Evolutionary conservation across 2,113 vertebrate species (phyloP).

Genomic region (Cyanoramphus novaezelandiae): DNA sequence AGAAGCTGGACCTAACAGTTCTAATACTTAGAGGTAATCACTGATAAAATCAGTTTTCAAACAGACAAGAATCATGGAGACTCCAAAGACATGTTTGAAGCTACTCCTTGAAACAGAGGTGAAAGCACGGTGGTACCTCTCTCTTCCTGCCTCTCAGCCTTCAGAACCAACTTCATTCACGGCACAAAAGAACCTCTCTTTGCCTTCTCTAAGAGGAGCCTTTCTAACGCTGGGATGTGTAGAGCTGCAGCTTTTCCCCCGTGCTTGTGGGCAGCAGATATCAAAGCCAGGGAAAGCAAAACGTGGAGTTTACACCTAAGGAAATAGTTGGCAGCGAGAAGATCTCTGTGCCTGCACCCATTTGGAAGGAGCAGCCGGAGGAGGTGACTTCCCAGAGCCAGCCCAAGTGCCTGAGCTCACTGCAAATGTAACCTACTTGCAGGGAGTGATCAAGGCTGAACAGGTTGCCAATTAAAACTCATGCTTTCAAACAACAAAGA

Average conservation of each 20-base stretch:
- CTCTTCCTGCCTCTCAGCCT: background rate
- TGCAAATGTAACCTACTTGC: background rate
- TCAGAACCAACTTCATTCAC: background rate
- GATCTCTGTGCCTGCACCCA: background rate
- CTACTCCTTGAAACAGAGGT: background rate
- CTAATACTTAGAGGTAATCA: background rate
- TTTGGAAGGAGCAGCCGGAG: background rate
- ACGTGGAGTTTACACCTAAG: background rate
- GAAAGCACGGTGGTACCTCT: background rate
- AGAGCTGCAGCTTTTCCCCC: background rate
- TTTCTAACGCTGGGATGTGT: background rate
- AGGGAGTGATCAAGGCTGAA: background rate
- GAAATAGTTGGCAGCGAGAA: background rate
- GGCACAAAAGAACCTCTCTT: background rate
- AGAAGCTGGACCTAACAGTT: background rate
- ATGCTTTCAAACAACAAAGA: conserved; percentile 45
- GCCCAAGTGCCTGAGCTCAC: background rate
- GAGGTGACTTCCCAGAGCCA: background rate
- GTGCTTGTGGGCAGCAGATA: conserved; percentile 1
- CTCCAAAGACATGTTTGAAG: background rate
- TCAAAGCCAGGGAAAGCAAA: background rate
- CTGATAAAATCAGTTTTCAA: background rate
- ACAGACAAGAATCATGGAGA: background rate
- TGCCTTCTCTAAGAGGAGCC: background rate
- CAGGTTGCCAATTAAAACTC: conserved; percentile 41